Conservation (phyloP, 2,797 vertebrate species). For the Poecilia velifera region DNA sequence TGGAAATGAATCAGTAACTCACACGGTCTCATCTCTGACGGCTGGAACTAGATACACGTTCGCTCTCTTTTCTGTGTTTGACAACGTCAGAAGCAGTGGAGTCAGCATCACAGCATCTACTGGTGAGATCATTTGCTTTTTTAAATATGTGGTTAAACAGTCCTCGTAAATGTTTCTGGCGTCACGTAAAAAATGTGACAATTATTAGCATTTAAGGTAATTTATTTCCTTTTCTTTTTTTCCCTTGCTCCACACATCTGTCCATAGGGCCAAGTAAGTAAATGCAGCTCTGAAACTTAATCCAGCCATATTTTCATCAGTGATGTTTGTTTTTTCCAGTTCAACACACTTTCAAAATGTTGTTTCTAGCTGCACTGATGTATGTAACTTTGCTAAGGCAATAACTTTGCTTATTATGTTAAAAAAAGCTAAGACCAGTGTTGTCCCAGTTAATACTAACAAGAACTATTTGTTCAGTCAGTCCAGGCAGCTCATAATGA, state of each 20-base stretch:
- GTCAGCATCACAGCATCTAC: fast-evolving
- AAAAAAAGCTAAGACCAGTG: not conserved
- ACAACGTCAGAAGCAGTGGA: not conserved
- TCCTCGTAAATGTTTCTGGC: not conserved
- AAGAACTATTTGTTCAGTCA: not conserved
- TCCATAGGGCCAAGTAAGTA: not conserved
- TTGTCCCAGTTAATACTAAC: not conserved
- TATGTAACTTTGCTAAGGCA: not conserved
- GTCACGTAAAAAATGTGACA: not conserved
- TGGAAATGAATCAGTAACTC: not conserved
- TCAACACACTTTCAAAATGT: not conserved
- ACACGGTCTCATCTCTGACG: conserved; percentile 33
- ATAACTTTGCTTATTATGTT: not conserved
- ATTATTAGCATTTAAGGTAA: not conserved
- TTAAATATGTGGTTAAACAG: not conserved
- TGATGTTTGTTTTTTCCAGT: not conserved
- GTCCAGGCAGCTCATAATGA: not conserved
- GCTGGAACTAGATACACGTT: conserved; percentile 42
- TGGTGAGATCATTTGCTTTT: not conserved
- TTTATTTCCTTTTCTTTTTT: not conserved
- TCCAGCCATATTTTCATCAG: not conserved
- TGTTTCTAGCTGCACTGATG: not conserved
- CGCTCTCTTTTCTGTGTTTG: conserved; percentile 40
- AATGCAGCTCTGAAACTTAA: not conserved
- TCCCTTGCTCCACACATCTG: not conserved